phyloP scores from a whole-genome alignment of 2,888 invertebrate species.

The Cerceris rybyensis region DNA sequence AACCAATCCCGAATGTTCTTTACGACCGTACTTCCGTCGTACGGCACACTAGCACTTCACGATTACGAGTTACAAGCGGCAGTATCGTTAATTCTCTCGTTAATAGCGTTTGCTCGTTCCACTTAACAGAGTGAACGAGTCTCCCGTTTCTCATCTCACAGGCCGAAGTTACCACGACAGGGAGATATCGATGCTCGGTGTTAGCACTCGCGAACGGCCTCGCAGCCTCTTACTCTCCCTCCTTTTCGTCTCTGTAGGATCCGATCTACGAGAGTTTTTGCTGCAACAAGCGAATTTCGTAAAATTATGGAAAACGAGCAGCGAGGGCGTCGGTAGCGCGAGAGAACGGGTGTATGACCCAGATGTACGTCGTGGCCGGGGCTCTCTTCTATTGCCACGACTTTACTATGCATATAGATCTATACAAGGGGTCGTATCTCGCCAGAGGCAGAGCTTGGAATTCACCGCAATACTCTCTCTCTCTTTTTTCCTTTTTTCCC shows the following conservation, averaged over 20 bases:
- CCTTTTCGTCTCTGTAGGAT: conserved; percentile 13
- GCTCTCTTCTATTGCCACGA: conserved; percentile 59
- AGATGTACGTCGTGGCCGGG: conserved; percentile 57
- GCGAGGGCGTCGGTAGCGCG: conserved; percentile 32
- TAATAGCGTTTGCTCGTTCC: conserved; percentile 12
- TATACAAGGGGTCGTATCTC: conserved; percentile 54
- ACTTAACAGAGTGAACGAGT: not conserved
- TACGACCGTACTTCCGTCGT: too few species aligned
- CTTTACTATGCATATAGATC: conserved; percentile 62
- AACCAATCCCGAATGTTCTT: too few species aligned
- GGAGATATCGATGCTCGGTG: conserved; percentile 23
- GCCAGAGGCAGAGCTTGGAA: conserved; percentile 54
- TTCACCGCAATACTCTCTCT: conserved; percentile 35
- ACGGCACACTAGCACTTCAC: too few species aligned
- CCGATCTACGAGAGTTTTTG: conserved; percentile 10
- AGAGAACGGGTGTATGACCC: conserved; percentile 59
- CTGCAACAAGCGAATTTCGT: conserved; percentile 20
- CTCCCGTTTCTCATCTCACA: not conserved
- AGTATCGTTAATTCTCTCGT: not conserved
- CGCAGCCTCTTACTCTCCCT: not conserved
- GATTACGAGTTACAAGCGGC: too few species aligned
- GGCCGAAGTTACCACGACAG: not conserved
- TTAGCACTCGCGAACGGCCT: not conserved
- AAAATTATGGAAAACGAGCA: conserved; percentile 51
- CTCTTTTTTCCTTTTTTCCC: not conserved